phyloP scores from a whole-genome alignment of 2,113 vertebrate species.

The Rhabdornis inornatus region DNA sequence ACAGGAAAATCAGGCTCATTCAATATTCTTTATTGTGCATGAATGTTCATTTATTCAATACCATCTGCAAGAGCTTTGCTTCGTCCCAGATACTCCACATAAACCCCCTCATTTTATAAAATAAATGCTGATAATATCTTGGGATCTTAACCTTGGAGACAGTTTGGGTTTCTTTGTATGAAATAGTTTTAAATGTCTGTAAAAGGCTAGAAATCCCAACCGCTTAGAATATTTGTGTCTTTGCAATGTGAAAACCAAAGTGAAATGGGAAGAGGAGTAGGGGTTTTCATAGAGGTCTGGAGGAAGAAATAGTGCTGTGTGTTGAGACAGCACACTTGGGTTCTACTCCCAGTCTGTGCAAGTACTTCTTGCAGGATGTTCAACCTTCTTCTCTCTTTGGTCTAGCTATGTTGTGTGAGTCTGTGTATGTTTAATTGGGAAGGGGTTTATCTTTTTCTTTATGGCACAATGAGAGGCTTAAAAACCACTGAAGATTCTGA shows the following conservation, averaged over 20 bases:
- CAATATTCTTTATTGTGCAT: background rate
- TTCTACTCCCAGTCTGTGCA: background rate
- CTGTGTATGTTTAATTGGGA: background rate
- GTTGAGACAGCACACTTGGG: background rate
- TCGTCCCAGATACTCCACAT: background rate
- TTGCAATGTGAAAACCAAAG: background rate
- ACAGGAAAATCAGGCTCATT: conserved; percentile 12
- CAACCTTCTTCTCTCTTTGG: background rate
- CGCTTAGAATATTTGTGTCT: background rate
- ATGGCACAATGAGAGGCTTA: background rate
- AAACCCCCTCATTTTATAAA: conserved; percentile 8
- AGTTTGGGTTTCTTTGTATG: background rate
- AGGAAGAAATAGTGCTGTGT: background rate
- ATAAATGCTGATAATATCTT: background rate
- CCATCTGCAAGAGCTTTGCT: background rate
- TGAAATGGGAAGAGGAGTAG: background rate
- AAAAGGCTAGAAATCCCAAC: background rate
- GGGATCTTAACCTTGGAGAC: background rate
- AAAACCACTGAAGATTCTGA: background rate
- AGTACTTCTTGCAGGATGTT: background rate
- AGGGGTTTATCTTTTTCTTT: background rate
- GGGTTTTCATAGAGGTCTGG: background rate
- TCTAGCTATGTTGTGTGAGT: background rate
- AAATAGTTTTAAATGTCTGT: background rate
- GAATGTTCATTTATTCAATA: conserved; percentile 14